Base-by-base conservation (phyloP, 2,888 invertebrate species). In the Oasisia sp. region DNA sequence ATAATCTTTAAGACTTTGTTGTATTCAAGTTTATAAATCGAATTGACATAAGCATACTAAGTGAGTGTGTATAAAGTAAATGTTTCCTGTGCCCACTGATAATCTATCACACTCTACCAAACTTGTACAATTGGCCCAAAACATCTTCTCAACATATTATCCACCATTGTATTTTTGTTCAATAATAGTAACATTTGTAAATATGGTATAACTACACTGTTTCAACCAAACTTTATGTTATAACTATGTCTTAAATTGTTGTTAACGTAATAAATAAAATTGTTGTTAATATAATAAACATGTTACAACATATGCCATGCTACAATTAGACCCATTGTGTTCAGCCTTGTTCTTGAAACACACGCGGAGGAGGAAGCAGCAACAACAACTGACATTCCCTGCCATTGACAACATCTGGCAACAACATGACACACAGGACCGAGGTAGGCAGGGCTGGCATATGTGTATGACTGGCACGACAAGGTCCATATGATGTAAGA, bases 331-430 rank as follows among this genome's bases (percentile, higher is more conserved):
- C 19, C 0, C 89, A 38, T n/a, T 38, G 32, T 38, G 90, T 32
- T 7, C 93, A 95, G 95, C 95, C 44, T 89, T 95, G 90, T 95
- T 95, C 93, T 91, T 95, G 92, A 95, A 95, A 94, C 95, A 95
- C n/a, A 93, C 95, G 90, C 91, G 94, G 32, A 94, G 95, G 91
- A 94, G 94, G 91, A 93, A 95, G 14, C 94, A 94, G n/a, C 94
- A 94, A 92, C 93, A 94, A 27, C 94, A 94, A 89, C 92, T 95
- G 89, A 94, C 94, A 14, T 93, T 93, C 90, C 94, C 95, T 32
- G 94, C 89, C 50, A 89, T 93, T 8, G 45, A 93, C 32, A 92
- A 89, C 38, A 91, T 93, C 12, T 93, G 92, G 92, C 38, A 56
- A 14, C 56, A 91, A 11, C 91, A 91, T 14, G 38, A 44, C 11